phyloP scores from a whole-genome alignment of 2,113 vertebrate genomes.

The Erythrolamprus reginae region DNA sequence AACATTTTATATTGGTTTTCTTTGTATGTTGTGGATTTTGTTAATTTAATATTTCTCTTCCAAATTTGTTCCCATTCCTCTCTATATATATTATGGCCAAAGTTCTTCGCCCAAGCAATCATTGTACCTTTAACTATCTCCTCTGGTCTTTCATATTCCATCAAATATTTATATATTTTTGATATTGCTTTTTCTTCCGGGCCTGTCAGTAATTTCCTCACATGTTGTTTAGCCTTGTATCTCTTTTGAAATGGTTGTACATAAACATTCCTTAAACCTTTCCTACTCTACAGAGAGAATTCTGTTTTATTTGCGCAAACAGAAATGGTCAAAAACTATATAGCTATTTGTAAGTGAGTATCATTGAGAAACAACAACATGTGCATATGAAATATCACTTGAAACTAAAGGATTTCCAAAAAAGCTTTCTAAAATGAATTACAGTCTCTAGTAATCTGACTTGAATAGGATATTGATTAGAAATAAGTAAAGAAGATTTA shows the following conservation, averaged over 20 bases:
- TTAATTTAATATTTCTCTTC: too few relatives aligned
- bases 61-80: too few relatives aligned
- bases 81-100: too few relatives aligned
- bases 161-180: too few relatives aligned
- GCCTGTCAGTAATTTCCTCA: neutral
- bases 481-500: neutral
- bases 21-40: too few relatives aligned
- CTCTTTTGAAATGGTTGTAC: neutral
- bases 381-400: neutral
- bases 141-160: too few relatives aligned
- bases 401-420: neutral
- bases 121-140: too few relatives aligned
- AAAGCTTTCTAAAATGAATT: neutral
- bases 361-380: neutral
- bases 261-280: slow-evolving; percentile 7
- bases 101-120: too few relatives aligned
- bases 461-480: neutral
- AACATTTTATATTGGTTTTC: too few relatives aligned
- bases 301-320: neutral
- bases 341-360: neutral
- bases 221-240: slow-evolving; percentile 1
- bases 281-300: neutral
- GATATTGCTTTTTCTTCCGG: too few relatives aligned
- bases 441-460: neutral
- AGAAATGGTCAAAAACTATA: neutral